phyloP scores from a whole-genome alignment of 2,797 vertebrate species.

The Xerus rutilus region DNA sequence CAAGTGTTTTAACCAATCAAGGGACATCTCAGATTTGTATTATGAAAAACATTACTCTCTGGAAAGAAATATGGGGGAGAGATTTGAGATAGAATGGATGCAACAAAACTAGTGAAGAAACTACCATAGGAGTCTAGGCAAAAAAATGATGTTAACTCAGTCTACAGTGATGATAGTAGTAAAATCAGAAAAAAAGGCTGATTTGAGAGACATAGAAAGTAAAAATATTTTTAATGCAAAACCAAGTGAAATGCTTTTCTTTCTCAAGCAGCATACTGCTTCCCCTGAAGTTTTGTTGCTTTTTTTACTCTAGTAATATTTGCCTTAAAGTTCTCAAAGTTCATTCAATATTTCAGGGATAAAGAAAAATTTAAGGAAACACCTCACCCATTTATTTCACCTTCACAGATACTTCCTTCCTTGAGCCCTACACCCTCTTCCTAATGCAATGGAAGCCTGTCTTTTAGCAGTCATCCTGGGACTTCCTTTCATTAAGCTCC shows the following conservation, averaged over 20 bases:
- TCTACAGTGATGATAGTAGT: not conserved
- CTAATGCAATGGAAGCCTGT: not conserved
- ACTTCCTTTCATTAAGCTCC: conserved; percentile 16
- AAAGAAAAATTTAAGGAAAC: not conserved
- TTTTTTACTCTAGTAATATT: conserved; percentile 34
- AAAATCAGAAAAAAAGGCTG: not conserved
- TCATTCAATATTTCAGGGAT: conserved; percentile 34
- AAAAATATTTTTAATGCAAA: conserved; percentile 45
- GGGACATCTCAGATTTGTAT: not conserved
- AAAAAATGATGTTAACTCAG: conserved; percentile 40
- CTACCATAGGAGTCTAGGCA: not conserved
- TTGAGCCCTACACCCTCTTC: not conserved
- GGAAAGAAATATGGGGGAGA: not conserved
- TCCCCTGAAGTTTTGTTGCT: not conserved
- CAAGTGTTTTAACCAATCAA: conserved; percentile 31
- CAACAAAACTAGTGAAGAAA: conserved; percentile 46
- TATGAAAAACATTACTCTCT: conserved; percentile 17
- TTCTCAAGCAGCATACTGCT: not conserved
- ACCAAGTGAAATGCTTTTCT: not conserved
- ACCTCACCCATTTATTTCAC: not conserved
- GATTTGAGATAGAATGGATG: not conserved
- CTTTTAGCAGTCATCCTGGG: not conserved
- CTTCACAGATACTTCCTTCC: not conserved
- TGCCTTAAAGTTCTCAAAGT: conserved; percentile 28
- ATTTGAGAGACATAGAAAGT: not conserved